A percentile compares a stretch with the other conserved stretches of the same genome.
Conservation (phyloP, 2,113 vertebrate species). For the Ardeotis arabs region DNA sequence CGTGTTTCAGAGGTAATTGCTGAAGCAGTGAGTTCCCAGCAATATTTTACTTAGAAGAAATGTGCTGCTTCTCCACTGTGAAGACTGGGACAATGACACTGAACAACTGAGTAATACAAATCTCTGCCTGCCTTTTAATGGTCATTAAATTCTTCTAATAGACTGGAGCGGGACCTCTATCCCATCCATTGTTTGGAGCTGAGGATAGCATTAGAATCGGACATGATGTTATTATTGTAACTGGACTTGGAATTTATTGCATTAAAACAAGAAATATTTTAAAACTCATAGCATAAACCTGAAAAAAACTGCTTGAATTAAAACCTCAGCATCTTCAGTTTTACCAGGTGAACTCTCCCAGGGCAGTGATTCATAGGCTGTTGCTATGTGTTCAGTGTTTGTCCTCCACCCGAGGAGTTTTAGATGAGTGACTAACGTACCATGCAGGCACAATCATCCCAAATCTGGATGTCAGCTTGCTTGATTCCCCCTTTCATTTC, state of each 20-base stretch:
- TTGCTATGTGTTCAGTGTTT: neutral
- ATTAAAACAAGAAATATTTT: neutral
- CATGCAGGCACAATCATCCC: no score
- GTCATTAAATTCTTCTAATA: slow-evolving; percentile 13
- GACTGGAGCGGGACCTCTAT: neutral
- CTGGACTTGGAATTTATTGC: neutral
- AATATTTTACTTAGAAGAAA: slow-evolving; percentile 77
- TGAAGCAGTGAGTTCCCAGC: slow-evolving; percentile 79
- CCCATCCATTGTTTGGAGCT: neutral
- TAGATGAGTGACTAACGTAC: no score
- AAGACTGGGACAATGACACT: neutral
- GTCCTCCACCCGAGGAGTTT: no score
- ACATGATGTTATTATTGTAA: neutral
- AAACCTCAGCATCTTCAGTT: neutral
- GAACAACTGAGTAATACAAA: slow-evolving; percentile 20
- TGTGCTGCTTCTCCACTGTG: slow-evolving; percentile 23
- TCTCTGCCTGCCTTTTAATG: slow-evolving; percentile 35
- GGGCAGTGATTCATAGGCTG: neutral
- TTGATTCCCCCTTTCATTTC: no score
- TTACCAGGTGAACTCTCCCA: neutral
- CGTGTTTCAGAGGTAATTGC: slow-evolving; percentile 82
- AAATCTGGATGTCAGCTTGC: no score
- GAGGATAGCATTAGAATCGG: neutral
- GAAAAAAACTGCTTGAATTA: neutral
- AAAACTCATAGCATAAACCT: neutral